Conservation (phyloP, 23 tunicate species). For the Halocynthia aurantium region DNA sequence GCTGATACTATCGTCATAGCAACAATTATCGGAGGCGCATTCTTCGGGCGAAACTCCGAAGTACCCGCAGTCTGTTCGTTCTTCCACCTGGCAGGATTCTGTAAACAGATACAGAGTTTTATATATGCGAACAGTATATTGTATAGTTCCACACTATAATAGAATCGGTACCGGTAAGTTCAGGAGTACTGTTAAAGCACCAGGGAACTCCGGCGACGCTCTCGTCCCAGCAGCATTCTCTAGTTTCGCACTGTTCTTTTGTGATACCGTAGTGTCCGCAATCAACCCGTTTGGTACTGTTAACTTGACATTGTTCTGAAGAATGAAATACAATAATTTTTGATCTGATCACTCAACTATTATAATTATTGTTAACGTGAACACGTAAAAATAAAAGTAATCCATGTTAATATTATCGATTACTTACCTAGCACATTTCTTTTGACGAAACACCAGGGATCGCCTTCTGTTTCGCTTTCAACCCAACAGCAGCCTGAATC, state of each 20-base stretch:
- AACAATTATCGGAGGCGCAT: background rate
- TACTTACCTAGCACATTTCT: background rate
- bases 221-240: conserved; percentile 5
- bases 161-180: background rate
- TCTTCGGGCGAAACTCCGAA: background rate
- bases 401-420: background rate
- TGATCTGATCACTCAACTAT: no score
- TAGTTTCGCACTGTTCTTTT: background rate
- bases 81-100: background rate
- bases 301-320: background rate
- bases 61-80: background rate
- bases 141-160: background rate
- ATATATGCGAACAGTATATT: no score
- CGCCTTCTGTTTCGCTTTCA: background rate
- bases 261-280: conserved; percentile 2
- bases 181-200: background rate
- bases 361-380: background rate
- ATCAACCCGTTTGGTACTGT: background rate
- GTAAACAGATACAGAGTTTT: no score
- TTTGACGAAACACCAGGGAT: background rate
- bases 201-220: background rate
- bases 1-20: background rate
- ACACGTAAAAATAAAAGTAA: background rate
- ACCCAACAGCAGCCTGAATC: conserved; percentile 1
- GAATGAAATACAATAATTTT: background rate